Percentiles rank a stretch among this genome's conserved stretches.
Evolutionary conservation across 2,797 vertebrate genomes (phyloP).

Genomic region (Cryptoprocta ferox): DNA sequence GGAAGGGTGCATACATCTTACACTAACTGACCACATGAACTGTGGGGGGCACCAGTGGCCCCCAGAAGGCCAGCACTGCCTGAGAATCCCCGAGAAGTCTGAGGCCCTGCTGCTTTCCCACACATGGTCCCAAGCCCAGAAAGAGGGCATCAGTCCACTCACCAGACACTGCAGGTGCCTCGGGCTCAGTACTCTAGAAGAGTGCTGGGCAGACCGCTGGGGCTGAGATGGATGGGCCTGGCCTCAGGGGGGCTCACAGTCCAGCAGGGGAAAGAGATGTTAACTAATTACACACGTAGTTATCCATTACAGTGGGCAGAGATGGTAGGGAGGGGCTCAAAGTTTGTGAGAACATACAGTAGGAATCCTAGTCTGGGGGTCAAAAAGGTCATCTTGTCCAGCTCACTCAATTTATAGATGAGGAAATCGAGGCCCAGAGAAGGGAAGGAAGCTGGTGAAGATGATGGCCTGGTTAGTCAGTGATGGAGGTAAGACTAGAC

Average conservation of each 20-base stretch:
- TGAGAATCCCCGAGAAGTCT: no score
- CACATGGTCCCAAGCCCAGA: not conserved
- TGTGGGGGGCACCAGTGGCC: not conserved
- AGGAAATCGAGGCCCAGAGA: not conserved
- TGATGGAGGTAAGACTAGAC: no score
- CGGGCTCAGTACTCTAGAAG: not conserved
- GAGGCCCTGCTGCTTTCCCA: no score
- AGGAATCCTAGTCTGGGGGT: not conserved
- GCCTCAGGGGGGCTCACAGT: not conserved
- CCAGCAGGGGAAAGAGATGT: not conserved
- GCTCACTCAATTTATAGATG: no score
- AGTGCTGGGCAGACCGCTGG: rapidly evolving
- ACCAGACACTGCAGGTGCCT: not conserved
- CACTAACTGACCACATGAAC: not conserved
- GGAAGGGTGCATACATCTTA: not conserved
- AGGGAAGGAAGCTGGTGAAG: not conserved
- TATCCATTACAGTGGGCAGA: not conserved
- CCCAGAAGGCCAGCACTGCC: not conserved
- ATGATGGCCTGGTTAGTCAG: no score
- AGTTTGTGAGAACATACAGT: no score
- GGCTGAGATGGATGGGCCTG: not conserved
- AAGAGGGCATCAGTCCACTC: not conserved
- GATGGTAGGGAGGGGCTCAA: not conserved
- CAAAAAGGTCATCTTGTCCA: not conserved
- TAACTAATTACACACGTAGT: no score